phyloP scores from a whole-genome alignment of 1,140 invertebrate genomes.

The Vanessa atalanta region DNA sequence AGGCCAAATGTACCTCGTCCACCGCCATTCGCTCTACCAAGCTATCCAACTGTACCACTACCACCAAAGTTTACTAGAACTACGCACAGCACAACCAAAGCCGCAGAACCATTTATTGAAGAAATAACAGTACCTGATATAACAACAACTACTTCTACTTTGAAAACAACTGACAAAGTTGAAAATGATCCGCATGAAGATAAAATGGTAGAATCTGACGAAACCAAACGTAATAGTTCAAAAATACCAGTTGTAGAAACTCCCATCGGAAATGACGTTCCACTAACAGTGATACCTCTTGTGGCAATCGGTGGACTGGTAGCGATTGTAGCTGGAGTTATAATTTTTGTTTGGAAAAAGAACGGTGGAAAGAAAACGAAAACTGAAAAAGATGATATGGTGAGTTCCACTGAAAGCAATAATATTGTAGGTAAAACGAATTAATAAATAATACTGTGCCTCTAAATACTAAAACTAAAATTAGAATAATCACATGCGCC shows the following conservation, averaged over 20 bases:
- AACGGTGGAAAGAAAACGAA: conserved; percentile 54
- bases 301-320: conserved; percentile 66
- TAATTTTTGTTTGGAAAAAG: conserved; percentile 71
- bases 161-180: conserved; percentile 43
- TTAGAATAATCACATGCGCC: background rate
- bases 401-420: conserved; percentile 41
- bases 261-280: conserved; percentile 50
- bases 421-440: background rate
- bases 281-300: conserved; percentile 67
- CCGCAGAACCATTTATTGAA: conserved; percentile 45
- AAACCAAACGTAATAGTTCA: conserved; percentile 48
- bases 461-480: background rate
- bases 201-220: conserved; percentile 41
- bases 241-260: conserved; percentile 45
- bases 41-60: conserved; percentile 45
- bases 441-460: background rate
- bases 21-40: conserved; percentile 51
- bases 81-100: conserved; percentile 67
- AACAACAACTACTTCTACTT: conserved; percentile 49
- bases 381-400: conserved; percentile 74
- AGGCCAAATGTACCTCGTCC: conserved; percentile 57
- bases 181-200: conserved; percentile 42
- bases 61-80: conserved; percentile 51
- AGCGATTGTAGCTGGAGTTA: conserved; percentile 66
- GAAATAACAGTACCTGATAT: conserved; percentile 63